Percentiles rank a stretch among this genome's conserved stretches.
These are phyloP conservation scores for Tonatia bakeri DNA, from an alignment of 2,113 vertebrate genomes.

Conservation along the genomic window DNA sequence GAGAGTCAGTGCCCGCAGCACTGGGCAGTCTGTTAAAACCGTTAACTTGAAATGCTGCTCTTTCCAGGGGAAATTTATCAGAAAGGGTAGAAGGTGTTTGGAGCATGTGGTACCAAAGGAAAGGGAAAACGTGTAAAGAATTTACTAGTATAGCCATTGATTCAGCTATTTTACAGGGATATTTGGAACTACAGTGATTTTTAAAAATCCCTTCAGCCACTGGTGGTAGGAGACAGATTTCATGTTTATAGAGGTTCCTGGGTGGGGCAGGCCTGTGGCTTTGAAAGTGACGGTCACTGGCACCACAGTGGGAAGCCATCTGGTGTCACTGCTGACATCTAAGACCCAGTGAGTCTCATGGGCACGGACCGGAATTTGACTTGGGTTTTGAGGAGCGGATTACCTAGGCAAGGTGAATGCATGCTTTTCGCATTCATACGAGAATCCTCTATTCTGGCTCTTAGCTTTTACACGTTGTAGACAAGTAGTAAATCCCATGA, in stretches of 20 bases:
- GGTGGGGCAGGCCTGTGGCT: background rate
- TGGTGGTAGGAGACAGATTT: background rate
- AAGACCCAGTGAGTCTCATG: background rate
- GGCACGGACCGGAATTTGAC: background rate
- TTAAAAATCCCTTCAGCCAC: background rate
- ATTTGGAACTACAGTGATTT: background rate
- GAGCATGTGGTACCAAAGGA: background rate
- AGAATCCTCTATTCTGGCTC: background rate
- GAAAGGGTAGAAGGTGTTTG: background rate
- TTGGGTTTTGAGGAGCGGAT: background rate
- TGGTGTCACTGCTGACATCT: background rate
- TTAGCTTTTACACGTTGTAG: background rate
- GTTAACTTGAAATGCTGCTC: background rate
- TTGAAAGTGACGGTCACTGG: background rate
- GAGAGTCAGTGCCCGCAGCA: background rate
- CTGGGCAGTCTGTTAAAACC: background rate
- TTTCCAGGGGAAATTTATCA: constrained; percentile 1
- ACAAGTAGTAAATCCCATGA: constrained; percentile 61
- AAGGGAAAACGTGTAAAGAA: background rate
- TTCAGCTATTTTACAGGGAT: background rate
- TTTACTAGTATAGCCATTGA: background rate
- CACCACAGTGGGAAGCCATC: background rate
- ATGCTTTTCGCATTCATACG: background rate
- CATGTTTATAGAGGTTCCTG: background rate
- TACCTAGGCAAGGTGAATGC: background rate